Evolutionary conservation across 2,797 vertebrate genomes (phyloP), one percentile per base, ranked within the genome.

Genomic region (Protonibea diacanthus): DNA sequence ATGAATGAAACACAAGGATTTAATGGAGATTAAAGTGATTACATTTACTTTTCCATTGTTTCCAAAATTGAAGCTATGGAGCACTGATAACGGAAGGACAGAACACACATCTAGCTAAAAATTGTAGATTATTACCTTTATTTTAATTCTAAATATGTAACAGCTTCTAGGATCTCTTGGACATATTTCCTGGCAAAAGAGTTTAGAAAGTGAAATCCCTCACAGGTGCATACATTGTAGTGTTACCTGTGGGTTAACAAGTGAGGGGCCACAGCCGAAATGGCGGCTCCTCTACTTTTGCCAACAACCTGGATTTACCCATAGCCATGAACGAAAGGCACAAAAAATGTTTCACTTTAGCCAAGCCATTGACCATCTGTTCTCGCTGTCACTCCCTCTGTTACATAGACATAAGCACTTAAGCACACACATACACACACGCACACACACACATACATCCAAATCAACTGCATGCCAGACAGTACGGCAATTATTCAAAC

Each of bases 401-500:
- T 69, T 21, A 72, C 45, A 9, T 20, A 56, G 23, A 59, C 42
- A 62, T 21, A 6, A 49, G 20, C 56, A 47, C 53, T 45, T 3
- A 79, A 33, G 33, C 52, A 52, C 47, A 49, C 51, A 57, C 51
- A 42, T 45, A 53, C 57, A 55, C 57, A 60, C 63, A 48, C 59
- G 53, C 80, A 59, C 57, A 47, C 62, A 65, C 71, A 53, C 53
- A 42, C 61, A 65, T 52, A 77, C 17, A 83, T 68, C 80, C 76
- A 78, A 84, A 87, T 85, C 83, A 79, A 80, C 82, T 79, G 71
- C 64, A 82, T 74, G 78, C 82, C 84, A 85, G 83, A 83, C 74
- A 74, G 82, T 40, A 74, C 71, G 76, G 80, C 78, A 88, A 93
- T 94, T 91, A 93, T 90, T 93, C 92, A 93, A 86, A 83, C 62